Conservation (phyloP, 37 sponge, comb jelly and placozoan species). For the Crambe crambe region DNA sequence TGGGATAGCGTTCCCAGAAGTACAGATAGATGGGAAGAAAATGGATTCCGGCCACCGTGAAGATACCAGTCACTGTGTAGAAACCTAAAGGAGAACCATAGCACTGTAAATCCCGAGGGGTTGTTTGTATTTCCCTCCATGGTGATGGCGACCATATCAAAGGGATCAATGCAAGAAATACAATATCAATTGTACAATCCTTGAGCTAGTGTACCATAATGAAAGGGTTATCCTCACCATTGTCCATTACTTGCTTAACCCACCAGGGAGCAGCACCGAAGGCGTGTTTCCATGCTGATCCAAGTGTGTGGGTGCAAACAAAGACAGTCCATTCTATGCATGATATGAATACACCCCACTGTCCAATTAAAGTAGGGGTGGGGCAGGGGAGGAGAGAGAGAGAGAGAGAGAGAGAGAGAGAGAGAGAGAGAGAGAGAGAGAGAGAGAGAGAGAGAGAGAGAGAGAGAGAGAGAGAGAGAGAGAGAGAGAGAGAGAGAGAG, state of each 20-base stretch:
- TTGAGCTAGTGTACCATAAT: background rate
- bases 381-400: background rate
- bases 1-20: conserved; percentile 8
- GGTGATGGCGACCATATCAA: too few species aligned
- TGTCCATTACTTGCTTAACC: conserved; percentile 76
- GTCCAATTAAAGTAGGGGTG: background rate
- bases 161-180: too few species aligned
- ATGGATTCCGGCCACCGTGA: conserved; percentile 62
- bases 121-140: too few species aligned
- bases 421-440: background rate
- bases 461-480: too few species aligned
- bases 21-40: conserved; percentile 56
- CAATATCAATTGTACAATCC: too few species aligned
- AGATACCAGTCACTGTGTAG: conserved; percentile 41
- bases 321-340: conserved; percentile 75
- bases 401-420: conserved; percentile 3
- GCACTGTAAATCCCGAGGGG: too few species aligned
- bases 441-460: background rate
- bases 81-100: too few species aligned
- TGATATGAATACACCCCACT: conserved; percentile 48
- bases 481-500: background rate
- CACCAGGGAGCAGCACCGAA: conserved; percentile 67
- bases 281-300: conserved; percentile 57
- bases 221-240: conserved; percentile 56
- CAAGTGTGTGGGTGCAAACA: conserved; percentile 66